Base-by-base conservation (phyloP, 2,797 vertebrate species). In the Pangasius djambal region DNA sequence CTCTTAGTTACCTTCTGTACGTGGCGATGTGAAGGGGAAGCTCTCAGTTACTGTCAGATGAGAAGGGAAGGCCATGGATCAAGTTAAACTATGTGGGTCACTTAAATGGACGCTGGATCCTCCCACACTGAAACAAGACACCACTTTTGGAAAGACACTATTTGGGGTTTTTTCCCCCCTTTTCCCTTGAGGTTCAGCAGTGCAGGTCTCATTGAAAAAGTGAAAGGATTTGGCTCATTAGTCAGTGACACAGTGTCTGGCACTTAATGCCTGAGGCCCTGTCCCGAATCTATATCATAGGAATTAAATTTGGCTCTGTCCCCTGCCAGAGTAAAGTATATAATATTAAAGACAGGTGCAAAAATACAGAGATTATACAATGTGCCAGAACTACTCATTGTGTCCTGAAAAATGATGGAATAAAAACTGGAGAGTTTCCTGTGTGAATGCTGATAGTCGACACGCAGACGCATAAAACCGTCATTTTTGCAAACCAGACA, bases 41-140 rank as follows among this genome's bases (percentile, higher is more conserved):
- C 50, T 90, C 90, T 92, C 90, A 84, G 83, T 93, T 93, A 91
- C 92, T 37, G 88, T 86, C 88, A 91, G 88, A 88, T 77, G 88
- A 91, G 83, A 89, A 89, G 87, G 78, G 20, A 90, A 78, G 88
- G 86, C 88, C 77, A 85, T 72, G 86, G 88, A 91, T 91, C 91
- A 88, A 87, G 87, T 89, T 90, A 88, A 90, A 93, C 90, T 91
- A 91, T 92, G 88, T 90, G 88, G 92, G 88, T 88, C 92, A 89
- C 77, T 85, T 90, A 37, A 91, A 90, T 87, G 87, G 69, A 59
- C 87, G 85, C 74, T 84, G 65, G 86, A 87, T 90, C 85, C 89
- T 74, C 74, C 90, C 88, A 85, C 44, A 69, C 28, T 85, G 90
- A 92, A 89, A 91, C 50, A 85, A 70, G 78, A 92, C 78, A 88